Evolutionary conservation across 2,113 vertebrate species (phyloP), one percentile per base, ranked within the genome.

Genomic region (Montifringilla adamsi): DNA sequence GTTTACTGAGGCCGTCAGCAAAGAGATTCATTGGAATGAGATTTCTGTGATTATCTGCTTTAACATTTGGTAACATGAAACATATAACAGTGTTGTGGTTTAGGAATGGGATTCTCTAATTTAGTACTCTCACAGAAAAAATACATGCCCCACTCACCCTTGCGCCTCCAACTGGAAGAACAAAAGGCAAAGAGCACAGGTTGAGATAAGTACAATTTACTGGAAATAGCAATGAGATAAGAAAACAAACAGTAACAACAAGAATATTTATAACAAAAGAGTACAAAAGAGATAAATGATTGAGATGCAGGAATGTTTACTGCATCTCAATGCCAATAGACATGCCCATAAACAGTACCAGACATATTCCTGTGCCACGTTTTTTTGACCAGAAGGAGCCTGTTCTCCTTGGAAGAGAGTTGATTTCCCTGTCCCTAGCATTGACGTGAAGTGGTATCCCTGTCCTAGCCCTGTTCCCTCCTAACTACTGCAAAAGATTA

Each of bases 301-400:
- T 79, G n/a, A 26, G 50, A 12, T 46, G 33, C 28, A 52, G 13
- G 46, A 31, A 31, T 41, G 7, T 31, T 79, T 24, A 17, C 23
- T 1, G 2, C 4, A 37, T 37, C 35, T 37, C 35, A 37, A 37
- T 37, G 35, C 35, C 35, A 37, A 37, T 37, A 37, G 8, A 37
- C 1, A 0, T 37, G 28, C 11, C 22, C 52, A 24, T 28, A 39
- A 81, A 39, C 4, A 28, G 11, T 44, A 30, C 15, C 7, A 23
- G 15, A 28, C 18, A 18, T 49, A 37, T 89, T 66, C 28, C 33
- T 0, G 0, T 8, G 1, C 23, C 15, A 33, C 0, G 0, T 52
- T 59, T 52, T 30, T 47, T 67, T 67, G 28, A 12, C 8, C 28
- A 67, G 39, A 52, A 67, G 52, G 11, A 59, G 16, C 19, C 23